Evolutionary conservation across 2,797 vertebrate species (phyloP), one percentile per base, ranked within the genome.

Genomic region (Galaxias olidus): DNA sequence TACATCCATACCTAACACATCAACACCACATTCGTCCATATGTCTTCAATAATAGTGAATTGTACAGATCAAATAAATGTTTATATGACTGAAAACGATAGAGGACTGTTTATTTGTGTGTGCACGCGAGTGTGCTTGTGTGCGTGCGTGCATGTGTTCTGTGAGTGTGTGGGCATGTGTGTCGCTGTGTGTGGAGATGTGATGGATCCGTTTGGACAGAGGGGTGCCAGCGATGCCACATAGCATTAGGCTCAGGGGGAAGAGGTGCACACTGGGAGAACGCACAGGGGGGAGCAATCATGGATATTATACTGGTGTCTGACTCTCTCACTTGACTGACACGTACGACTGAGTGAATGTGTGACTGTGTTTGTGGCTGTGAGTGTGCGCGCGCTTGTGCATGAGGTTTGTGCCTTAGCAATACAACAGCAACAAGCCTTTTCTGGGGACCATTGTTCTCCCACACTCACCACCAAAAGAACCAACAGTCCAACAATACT

Each of bases 161-260:
- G 55, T 45, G 53, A 14, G 64, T 19, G 57, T 18, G 52, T 8
- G 52, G 4, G 52, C 8, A 45, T 51, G 40, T 52, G 46, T 19
- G 12, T 30, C 11, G 15, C 10, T 45, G 42, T 59, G 48, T 44
- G 61, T 56, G 51, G 53, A 53, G 72, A 70, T 54, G 87, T 92
- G 90, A 92, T 88, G 87, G 88, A 92, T 92, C 82, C 83, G 83
- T 91, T 92, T 91, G 87, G 91, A 90, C 90, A 90, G 88, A 61
- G 78, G 86, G 90, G 88, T 88, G 87, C 86, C 82, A 80, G 89
- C 83, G 71, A 89, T 92, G 91, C 88, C 91, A 91, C 85, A 86
- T 65, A 72, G 84, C 73, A 90, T 92, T 89, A 92, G 76, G 71
- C 84, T 92, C 88, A 83, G 79, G 77, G 73, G 76, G 75, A 62